phyloP scores from a whole-genome alignment of 2,113 vertebrate species.

The Cricetomys ansorgei region DNA sequence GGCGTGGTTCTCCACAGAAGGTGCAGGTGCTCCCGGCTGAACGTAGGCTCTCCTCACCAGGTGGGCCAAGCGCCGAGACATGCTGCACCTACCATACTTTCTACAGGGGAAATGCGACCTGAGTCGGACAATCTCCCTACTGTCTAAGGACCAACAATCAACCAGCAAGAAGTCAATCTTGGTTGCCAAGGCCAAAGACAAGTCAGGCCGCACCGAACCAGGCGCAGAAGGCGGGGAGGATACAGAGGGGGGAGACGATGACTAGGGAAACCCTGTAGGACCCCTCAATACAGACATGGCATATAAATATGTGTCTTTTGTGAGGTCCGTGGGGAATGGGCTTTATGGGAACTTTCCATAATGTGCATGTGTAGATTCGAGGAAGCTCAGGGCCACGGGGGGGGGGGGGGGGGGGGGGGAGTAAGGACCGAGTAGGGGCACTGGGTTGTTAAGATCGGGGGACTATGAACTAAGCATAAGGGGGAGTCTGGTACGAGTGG shows the following conservation, averaged over 20 bases:
- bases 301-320: not conserved
- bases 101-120: not conserved
- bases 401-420: no score
- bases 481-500: not conserved
- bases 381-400: no score
- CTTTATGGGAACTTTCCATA: no score
- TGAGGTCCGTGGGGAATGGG: not conserved
- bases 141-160: conserved; percentile 31
- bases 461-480: not conserved
- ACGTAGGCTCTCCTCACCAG: not conserved
- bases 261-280: not conserved
- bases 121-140: not conserved
- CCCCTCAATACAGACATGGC: conserved; percentile 62
- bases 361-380: no score
- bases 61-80: conserved; percentile 67
- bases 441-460: not conserved
- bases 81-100: conserved; percentile 10
- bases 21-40: not conserved
- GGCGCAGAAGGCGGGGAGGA: not conserved
- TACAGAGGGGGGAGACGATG: not conserved
- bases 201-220: not conserved
- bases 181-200: rapidly evolving
- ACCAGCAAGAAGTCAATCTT: not conserved
- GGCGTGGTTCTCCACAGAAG: not conserved
- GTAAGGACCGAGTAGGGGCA: not conserved